Conservation (phyloP, 1,140 invertebrate genomes). For the Drosophila sp. region DNA sequence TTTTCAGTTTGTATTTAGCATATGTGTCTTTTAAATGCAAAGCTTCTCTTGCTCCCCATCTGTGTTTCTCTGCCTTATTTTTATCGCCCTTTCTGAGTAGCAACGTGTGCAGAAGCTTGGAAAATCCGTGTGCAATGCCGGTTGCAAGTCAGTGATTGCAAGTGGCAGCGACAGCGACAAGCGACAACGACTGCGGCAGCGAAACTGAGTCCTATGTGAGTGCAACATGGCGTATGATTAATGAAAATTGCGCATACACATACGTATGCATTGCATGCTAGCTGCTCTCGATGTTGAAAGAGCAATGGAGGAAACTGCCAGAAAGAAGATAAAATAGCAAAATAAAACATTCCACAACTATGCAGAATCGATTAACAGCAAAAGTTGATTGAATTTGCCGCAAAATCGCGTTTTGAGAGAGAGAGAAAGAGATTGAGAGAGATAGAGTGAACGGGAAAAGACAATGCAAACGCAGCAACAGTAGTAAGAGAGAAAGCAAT, state of each 20-base stretch:
- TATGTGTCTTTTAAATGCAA: conserved; percentile 5
- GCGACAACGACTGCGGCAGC: conserved; percentile 1
- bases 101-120: conserved; percentile 71
- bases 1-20: conserved; percentile 11
- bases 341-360: conserved; percentile 32
- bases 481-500: conserved; percentile 28
- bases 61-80: conserved; percentile 23
- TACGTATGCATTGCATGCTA: conserved; percentile 7
- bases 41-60: conserved; percentile 9
- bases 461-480: conserved; percentile 60
- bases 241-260: conserved; percentile 54
- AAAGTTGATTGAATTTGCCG: conserved; percentile 76
- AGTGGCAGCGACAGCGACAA: conserved; percentile 2
- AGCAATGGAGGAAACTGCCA: conserved; percentile 32
- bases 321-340: conserved; percentile 45
- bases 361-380: conserved; percentile 74
- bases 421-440: conserved; percentile 4
- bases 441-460: conserved; percentile 24
- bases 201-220: conserved; percentile 48
- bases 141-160: conserved; percentile 53
- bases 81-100: conserved; percentile 24
- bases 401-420: conserved; percentile 55
- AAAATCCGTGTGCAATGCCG: conserved; percentile 78
- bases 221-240: conserved; percentile 80
- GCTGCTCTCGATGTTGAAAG: conserved; percentile 17